Conservation (phyloP, 1,140 invertebrate species). For the Drosophila subobscura region DNA sequence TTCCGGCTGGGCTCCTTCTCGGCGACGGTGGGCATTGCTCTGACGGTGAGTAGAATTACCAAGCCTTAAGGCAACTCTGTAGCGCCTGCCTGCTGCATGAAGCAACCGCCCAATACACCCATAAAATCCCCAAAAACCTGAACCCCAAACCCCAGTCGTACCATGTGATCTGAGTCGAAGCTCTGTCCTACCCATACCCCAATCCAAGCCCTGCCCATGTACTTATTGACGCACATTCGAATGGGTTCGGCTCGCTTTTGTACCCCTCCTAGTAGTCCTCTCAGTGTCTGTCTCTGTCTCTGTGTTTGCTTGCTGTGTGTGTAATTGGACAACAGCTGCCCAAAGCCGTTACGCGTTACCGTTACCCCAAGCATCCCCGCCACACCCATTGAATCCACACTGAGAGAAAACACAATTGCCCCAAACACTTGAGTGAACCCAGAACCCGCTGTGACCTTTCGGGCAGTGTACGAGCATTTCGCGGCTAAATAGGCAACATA, state of each 20-base stretch:
- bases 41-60: constrained; percentile 84
- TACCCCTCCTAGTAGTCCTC: constrained; percentile 10
- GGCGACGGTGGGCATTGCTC: constrained; percentile 97
- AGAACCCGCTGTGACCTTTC: background rate
- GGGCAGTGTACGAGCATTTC: constrained; percentile 7
- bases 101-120: constrained; percentile 1
- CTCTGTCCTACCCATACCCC: background rate
- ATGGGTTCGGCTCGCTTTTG: constrained; percentile 25
- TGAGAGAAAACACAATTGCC: constrained; percentile 3
- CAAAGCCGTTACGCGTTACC: constrained; percentile 12
- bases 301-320: constrained; percentile 29
- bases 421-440: too few relatives aligned
- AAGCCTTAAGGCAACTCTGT: constrained; percentile 13
- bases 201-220: constrained; percentile 6
- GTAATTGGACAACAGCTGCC: constrained; percentile 65
- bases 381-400: constrained; percentile 3
- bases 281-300: constrained; percentile 13
- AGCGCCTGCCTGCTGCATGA: constrained; percentile 33
- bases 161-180: background rate
- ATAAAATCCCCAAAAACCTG: constrained; percentile 2
- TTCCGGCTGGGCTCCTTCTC: constrained; percentile 97
- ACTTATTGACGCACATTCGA: constrained; percentile 52
- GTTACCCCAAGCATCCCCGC: too few relatives aligned
- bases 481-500: constrained; percentile 60
- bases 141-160: constrained; percentile 7